Evolutionary conservation across 2,113 vertebrate genomes (phyloP).

Genomic region (Turnix velox): DNA sequence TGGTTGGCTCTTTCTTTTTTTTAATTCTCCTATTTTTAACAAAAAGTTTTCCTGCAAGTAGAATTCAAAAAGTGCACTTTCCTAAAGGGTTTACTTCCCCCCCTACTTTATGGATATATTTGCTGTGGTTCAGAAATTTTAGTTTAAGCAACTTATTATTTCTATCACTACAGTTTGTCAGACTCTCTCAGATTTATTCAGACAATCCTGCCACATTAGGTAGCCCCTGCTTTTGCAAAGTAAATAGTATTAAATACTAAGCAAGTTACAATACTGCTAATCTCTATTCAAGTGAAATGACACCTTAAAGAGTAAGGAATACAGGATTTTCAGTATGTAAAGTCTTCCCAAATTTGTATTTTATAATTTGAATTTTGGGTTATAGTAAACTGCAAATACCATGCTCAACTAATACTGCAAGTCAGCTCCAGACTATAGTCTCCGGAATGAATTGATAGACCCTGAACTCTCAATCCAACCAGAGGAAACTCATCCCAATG

Average conservation of each 20-base stretch:
- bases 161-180: background rate
- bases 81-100: background rate
- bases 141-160: background rate
- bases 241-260: background rate
- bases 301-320: background rate
- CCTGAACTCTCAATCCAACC: background rate
- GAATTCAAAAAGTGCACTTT: conserved; percentile 58
- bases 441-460: background rate
- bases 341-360: background rate
- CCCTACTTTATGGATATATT: background rate
- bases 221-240: background rate
- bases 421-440: background rate
- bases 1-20: rapidly evolving
- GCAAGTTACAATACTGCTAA: background rate
- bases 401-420: conserved; percentile 23
- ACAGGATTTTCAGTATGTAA: background rate
- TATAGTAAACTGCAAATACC: background rate
- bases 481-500: background rate
- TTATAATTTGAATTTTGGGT: conserved; percentile 2
- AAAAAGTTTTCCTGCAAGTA: background rate
- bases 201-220: background rate
- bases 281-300: background rate
- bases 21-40: background rate
- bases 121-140: background rate
- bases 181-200: background rate